Evolutionary conservation across 2,888 invertebrate genomes (phyloP).

Genomic region (Drosophila pegasa): DNA sequence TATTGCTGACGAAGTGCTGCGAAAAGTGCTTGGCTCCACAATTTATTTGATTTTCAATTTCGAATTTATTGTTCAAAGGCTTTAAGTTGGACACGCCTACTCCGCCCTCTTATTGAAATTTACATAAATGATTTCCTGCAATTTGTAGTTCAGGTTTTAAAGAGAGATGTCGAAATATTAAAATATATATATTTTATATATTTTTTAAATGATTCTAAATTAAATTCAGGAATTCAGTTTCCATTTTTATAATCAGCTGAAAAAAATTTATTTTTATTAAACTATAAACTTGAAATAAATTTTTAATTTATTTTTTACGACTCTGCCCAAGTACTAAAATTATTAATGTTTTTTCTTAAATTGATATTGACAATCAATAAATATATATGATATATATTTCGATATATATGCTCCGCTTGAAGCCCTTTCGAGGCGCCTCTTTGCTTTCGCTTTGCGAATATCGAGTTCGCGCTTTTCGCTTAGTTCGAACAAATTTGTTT

Average conservation of each 20-base stretch:
- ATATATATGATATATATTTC: background rate
- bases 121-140: too few species aligned
- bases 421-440: constrained; percentile 19
- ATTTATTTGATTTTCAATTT: constrained; percentile 66
- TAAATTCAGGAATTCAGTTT: too few species aligned
- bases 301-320: too few species aligned
- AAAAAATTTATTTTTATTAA: too few species aligned
- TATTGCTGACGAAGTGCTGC: constrained; percentile 53
- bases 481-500: background rate
- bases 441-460: constrained; percentile 27
- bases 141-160: too few species aligned
- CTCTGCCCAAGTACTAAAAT: too few species aligned
- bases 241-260: too few species aligned
- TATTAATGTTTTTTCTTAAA: too few species aligned
- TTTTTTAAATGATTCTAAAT: too few species aligned
- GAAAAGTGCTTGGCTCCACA: constrained; percentile 54
- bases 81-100: background rate
- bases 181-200: too few species aligned
- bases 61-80: constrained; percentile 47
- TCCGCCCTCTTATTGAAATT: background rate
- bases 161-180: too few species aligned
- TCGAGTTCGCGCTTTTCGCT: constrained; percentile 9
- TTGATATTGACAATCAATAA: background rate
- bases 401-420: background rate
- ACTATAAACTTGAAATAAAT: too few species aligned